phyloP scores from a whole-genome alignment of 2,797 vertebrate species.

The Tapirus indicus region DNA sequence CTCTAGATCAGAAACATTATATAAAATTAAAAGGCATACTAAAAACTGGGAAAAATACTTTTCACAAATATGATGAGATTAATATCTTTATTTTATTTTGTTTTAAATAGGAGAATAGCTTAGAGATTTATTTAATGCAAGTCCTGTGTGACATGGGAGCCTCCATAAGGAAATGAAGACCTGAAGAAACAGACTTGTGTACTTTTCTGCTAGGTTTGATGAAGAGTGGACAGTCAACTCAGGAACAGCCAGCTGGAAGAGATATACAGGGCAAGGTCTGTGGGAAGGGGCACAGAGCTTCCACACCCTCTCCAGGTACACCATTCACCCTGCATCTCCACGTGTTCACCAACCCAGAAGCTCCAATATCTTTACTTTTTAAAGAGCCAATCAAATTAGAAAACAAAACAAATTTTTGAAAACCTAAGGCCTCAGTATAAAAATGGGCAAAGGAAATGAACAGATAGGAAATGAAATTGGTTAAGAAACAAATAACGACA shows the following conservation, averaged over 20 bases:
- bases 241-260: background rate
- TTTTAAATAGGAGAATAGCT: background rate
- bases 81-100: background rate
- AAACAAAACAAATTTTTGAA: slow-evolving; percentile 36
- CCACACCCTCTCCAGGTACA: background rate
- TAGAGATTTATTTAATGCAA: background rate
- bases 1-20: background rate
- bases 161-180: background rate
- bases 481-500: background rate
- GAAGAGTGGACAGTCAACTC: background rate
- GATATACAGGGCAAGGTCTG: background rate
- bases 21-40: slow-evolving; percentile 34
- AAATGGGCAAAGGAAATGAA: slow-evolving; percentile 47
- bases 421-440: background rate
- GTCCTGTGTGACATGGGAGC: background rate
- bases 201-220: background rate
- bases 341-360: background rate
- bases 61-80: background rate
- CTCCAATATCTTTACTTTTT: background rate
- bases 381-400: background rate
- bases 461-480: background rate
- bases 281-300: background rate
- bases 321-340: background rate
- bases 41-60: slow-evolving; percentile 22
- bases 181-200: background rate